These are phyloP conservation scores for Eurystomus glaucurus DNA, from an alignment of 2,797 vertebrate species.

Conservation along the genomic window DNA sequence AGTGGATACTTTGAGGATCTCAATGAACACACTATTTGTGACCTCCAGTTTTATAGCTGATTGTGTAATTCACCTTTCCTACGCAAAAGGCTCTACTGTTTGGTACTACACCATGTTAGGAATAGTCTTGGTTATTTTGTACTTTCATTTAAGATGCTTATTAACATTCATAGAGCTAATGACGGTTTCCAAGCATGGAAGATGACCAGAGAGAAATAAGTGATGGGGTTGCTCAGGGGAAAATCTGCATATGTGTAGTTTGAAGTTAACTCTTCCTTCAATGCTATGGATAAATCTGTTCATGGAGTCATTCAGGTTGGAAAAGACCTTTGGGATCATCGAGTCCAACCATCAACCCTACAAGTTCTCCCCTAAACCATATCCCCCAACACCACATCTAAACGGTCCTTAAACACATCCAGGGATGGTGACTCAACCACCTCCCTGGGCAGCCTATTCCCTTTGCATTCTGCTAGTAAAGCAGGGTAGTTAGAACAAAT, in stretches of 20 bases:
- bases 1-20: background rate
- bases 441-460: background rate
- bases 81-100: background rate
- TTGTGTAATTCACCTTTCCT: background rate
- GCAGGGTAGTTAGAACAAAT: background rate
- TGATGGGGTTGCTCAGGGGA: rapidly evolving
- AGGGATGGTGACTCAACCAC: too few relatives aligned
- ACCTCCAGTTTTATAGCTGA: background rate
- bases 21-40: background rate
- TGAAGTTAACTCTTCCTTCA: background rate
- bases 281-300: background rate
- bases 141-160: background rate
- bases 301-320: too few relatives aligned
- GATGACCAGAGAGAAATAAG: background rate
- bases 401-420: too few relatives aligned
- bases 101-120: background rate
- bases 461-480: background rate
- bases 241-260: background rate
- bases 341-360: too few relatives aligned
- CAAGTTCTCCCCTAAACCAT: too few relatives aligned
- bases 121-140: background rate
- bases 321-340: too few relatives aligned
- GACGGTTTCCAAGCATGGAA: background rate
- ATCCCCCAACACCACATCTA: too few relatives aligned
- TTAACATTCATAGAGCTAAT: background rate